These are phyloP conservation scores for Promerops cafer DNA, from an alignment of 2,113 vertebrate species.

Conservation along the genomic window DNA sequence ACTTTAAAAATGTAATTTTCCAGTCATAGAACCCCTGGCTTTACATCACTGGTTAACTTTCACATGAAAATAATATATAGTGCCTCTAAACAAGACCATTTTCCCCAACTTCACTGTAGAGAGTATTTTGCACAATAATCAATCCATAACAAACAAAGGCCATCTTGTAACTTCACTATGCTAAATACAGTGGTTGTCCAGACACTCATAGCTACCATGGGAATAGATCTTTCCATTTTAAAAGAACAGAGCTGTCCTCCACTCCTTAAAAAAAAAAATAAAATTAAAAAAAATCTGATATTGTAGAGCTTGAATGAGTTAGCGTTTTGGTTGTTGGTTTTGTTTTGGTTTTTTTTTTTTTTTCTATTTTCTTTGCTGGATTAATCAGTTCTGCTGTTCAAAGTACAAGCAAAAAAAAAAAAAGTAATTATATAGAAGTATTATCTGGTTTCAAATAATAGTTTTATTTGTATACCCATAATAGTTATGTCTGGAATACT, in stretches of 20 bases:
- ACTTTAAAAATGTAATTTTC: not conserved
- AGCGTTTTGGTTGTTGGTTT: accelerated
- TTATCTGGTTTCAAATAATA: not conserved
- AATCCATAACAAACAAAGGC: not conserved
- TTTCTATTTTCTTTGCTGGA: not conserved
- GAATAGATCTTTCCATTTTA: not conserved
- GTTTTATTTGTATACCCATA: not conserved
- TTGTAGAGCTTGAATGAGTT: not conserved
- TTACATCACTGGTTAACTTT: not conserved
- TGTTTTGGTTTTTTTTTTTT: not conserved
- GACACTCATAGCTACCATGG: not conserved
- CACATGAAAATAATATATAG: not conserved
- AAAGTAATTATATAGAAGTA: not conserved
- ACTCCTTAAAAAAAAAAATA: not conserved
- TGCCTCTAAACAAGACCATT: not conserved
- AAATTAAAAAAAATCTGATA: not conserved
- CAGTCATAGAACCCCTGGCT: not conserved
- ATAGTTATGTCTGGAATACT: not conserved
- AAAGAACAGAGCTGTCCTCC: not conserved
- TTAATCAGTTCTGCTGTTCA: not conserved
- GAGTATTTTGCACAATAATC: not conserved
- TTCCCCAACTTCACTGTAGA: not conserved
- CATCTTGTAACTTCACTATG: not conserved
- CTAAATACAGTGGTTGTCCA: not conserved
- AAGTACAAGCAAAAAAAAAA: not conserved